A percentile compares a stretch with the other conserved stretches of the same genome.
These are phyloP conservation scores for Ancistrus triradiatus DNA, from an alignment of 2,113 vertebrate genomes.

Conservation along the genomic window DNA sequence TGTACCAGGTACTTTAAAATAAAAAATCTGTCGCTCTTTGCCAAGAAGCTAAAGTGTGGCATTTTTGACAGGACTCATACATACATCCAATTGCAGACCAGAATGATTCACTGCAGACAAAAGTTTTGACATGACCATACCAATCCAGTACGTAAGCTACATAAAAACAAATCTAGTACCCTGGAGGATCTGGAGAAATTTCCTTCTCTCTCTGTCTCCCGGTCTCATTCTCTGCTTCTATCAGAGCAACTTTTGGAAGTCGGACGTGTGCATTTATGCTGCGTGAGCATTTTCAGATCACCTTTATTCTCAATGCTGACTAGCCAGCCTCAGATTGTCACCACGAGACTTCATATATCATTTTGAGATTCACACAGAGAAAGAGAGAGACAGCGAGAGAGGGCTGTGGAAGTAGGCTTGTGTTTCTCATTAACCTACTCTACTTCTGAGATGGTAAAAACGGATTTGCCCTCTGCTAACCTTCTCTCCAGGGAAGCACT, in stretches of 20 bases:
- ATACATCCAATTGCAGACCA: too few species aligned
- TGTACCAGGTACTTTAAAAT: too few species aligned
- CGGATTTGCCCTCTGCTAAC: conserved; percentile 28
- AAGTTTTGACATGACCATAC: too few species aligned
- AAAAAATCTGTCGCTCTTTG: too few species aligned
- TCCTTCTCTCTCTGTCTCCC: too few species aligned
- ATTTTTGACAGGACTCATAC: too few species aligned
- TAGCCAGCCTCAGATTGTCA: conserved; percentile 16
- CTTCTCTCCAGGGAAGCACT: conserved; percentile 33
- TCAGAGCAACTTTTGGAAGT: neutral
- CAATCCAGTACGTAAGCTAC: too few species aligned
- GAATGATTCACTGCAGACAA: too few species aligned
- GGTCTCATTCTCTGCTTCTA: too few species aligned
- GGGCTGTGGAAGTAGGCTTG: conserved; percentile 41
- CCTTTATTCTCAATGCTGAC: conserved; percentile 10
- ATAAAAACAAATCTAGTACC: too few species aligned
- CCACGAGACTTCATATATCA: conserved; percentile 29
- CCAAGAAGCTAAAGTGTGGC: too few species aligned
- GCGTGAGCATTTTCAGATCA: neutral
- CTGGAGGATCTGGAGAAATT: too few species aligned
- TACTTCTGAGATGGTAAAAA: conserved; percentile 46
- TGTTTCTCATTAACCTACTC: conserved; percentile 56
- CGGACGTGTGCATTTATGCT: neutral
- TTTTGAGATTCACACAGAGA: conserved; percentile 17
- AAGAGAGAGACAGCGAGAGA: conserved; percentile 14